Evolutionary conservation across 2,797 vertebrate genomes (phyloP).

Genomic region (Peromyscus eremicus): DNA sequence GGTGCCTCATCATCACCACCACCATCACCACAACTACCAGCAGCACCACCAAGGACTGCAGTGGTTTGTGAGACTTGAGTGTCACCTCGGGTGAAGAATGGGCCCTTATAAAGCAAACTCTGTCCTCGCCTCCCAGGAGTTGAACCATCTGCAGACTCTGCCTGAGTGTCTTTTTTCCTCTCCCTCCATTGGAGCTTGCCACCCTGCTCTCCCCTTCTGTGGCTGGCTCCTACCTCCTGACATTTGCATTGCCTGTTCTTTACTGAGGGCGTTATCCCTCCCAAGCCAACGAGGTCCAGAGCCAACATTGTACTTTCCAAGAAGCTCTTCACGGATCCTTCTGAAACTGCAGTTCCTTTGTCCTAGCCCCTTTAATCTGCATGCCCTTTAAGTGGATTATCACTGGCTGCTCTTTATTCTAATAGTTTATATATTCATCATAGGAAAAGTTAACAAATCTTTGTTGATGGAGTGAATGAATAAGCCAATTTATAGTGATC

Average conservation of each 20-base stretch:
- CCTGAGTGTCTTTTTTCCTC: background rate
- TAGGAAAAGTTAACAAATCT: background rate
- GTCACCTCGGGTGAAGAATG: background rate
- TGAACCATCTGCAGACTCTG: background rate
- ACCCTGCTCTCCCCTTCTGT: background rate
- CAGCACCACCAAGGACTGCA: background rate
- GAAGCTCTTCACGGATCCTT: background rate
- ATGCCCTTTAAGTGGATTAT: background rate
- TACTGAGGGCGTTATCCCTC: background rate
- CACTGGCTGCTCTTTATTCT: background rate
- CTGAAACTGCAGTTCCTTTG: conserved; percentile 7
- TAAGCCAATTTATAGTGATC: background rate
- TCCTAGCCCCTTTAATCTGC: background rate
- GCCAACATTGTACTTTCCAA: background rate
- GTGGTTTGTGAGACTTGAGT: background rate
- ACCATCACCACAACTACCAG: background rate
- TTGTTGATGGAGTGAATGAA: conserved; percentile 9
- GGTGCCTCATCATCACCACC: background rate
- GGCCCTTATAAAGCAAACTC: background rate
- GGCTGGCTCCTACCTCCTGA: background rate
- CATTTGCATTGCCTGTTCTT: background rate
- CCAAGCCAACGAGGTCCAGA: background rate
- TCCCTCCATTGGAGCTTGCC: background rate
- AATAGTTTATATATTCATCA: background rate
- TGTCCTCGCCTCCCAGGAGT: background rate